Conservation (phyloP, 2,797 vertebrate genomes). For the Fundulus diaphanus region DNA sequence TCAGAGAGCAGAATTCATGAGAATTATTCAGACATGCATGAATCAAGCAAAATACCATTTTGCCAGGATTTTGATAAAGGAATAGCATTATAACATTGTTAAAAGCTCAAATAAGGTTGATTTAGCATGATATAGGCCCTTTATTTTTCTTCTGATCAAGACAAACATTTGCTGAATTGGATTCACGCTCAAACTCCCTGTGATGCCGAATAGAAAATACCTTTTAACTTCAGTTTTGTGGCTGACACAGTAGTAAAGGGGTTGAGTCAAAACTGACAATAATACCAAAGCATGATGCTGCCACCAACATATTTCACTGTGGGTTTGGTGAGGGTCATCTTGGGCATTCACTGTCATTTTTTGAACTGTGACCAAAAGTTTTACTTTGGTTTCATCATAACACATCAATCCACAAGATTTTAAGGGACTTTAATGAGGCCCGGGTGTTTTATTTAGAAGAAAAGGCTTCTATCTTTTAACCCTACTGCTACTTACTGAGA, state of each 20-base stretch:
- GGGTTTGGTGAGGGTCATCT: neutral
- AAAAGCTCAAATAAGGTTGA: too few species aligned
- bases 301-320: neutral
- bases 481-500: neutral
- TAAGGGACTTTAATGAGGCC: neutral
- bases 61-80: too few species aligned
- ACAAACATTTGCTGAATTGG: neutral
- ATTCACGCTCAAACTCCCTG: neutral
- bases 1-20: too few species aligned
- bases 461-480: neutral
- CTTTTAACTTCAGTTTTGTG: neutral
- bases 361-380: neutral
- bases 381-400: neutral
- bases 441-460: neutral
- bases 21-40: too few species aligned
- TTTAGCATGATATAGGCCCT: too few species aligned
- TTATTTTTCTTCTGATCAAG: neutral
- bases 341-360: neutral
- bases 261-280: neutral
- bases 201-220: neutral
- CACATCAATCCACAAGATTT: neutral
- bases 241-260: neutral
- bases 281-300: neutral
- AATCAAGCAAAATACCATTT: too few species aligned
- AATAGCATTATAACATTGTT: too few species aligned